Conservation (phyloP, 2,888 invertebrate genomes). For the Dryobota labecula region DNA sequence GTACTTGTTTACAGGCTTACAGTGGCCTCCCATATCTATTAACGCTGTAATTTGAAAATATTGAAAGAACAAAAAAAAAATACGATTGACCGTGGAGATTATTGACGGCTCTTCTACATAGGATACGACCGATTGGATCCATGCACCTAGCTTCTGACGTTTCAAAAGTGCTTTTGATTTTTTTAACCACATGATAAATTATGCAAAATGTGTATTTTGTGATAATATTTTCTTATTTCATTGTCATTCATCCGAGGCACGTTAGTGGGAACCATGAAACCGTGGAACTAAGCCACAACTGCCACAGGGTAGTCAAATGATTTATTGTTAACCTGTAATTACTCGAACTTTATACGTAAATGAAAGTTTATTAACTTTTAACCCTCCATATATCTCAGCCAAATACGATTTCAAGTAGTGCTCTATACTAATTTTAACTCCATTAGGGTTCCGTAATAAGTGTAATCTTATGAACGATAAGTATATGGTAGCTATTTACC, state of each 20-base stretch:
- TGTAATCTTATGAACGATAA: conserved; percentile 13
- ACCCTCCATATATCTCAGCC: conserved; percentile 24
- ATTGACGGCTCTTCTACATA: neutral
- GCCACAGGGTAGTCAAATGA: conserved; percentile 1
- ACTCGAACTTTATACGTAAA: conserved; percentile 21
- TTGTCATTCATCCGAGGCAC: no score
- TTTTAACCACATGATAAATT: neutral
- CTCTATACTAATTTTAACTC: conserved; percentile 36
- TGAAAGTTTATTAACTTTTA: conserved; percentile 45
- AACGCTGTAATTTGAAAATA: neutral
- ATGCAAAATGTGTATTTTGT: neutral
- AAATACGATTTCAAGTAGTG: conserved; percentile 48
- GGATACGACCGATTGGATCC: neutral
- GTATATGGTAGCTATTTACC: neutral
- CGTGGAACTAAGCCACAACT: conserved; percentile 8
- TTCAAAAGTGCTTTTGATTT: neutral
- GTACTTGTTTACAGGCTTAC: neutral
- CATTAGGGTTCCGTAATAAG: conserved; percentile 26
- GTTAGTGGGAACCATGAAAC: neutral
- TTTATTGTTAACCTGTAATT: conserved; percentile 29
- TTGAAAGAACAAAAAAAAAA: no score
- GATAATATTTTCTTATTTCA: neutral
- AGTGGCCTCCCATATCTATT: no score
- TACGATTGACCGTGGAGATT: neutral
- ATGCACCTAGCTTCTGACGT: neutral